Base-by-base conservation (phyloP, 2,797 vertebrate species). In the Chiroxiphia lanceolata region DNA sequence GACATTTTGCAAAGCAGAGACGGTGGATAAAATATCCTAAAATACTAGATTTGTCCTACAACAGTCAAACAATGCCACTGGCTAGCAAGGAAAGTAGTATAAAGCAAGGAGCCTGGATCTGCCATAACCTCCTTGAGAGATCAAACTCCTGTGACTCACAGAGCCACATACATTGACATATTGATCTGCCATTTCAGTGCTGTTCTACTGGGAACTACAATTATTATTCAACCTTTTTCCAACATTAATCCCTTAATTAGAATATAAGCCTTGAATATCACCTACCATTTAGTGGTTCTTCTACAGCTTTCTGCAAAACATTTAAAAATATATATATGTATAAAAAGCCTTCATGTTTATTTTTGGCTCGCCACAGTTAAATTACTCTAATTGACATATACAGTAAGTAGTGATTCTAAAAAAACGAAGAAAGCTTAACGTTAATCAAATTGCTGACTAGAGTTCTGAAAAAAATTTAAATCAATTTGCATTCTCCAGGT, bases 271-370 rank as follows among this genome's bases (percentile, higher is more conserved):
- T 83, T 96, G 96, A 96, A 87, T 92, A 95, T 78, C 95, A 98
- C 98, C 97, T 98, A 98, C 98, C 98, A 98, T 98, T 98, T 98
- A 98, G 98, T 95, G 98, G 98, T 97, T 98, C 98, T 97, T 98
- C 98, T 97, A 98, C 98, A 97, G 98, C 96, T 98, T 98, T 98
- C 98, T 98, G 98, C 95, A 98, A 98, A 98, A 98, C 98, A 98
- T 98, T 98, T 98, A 98, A 98, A 98, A 98, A 96, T 96, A 97
- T 91, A 93, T 95, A 95, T 96, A 97, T 94, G 90, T 94, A 97
- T 95, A 97, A 96, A 97, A 97, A 96, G 95, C 95, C 95, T 97
- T 97, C 96, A 87, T 96, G 95, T 93, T 96, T 97, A 97, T 90
- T 94, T 95, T 83, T 97, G 96, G 86, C 83, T 91, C 78, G 95